These are phyloP conservation scores for Procapra przewalskii DNA, from an alignment of 2,113 vertebrate species.

Conservation along the genomic window DNA sequence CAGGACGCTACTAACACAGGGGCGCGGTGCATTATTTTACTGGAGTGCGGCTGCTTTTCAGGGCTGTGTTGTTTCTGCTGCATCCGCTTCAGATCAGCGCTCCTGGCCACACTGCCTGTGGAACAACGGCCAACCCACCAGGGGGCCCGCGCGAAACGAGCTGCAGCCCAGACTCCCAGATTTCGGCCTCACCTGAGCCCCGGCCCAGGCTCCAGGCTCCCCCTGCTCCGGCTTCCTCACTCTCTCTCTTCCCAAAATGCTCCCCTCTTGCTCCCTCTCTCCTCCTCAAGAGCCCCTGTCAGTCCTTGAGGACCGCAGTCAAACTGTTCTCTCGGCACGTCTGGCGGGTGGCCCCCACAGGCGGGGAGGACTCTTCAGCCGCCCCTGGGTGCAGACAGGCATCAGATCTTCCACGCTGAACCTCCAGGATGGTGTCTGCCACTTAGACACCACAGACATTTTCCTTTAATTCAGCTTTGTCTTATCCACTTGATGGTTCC, in stretches of 20 bases:
- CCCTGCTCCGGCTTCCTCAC: not conserved
- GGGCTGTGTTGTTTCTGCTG: not conserved
- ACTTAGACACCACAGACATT: not conserved
- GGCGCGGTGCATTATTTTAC: fast-evolving
- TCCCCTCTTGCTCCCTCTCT: no score
- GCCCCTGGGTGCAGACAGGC: not conserved
- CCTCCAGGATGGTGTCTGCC: not conserved
- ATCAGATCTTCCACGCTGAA: not conserved
- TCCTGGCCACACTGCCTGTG: not conserved
- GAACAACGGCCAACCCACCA: not conserved
- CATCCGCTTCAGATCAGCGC: no score
- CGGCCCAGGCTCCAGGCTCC: not conserved
- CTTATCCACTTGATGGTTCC: not conserved
- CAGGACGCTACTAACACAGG: fast-evolving
- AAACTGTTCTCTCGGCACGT: not conserved
- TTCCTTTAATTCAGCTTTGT: not conserved
- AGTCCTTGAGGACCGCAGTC: no score
- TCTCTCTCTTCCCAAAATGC: not conserved
- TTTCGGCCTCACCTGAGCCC: not conserved
- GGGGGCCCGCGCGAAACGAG: fast-evolving
- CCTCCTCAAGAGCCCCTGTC: not conserved
- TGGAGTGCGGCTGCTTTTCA: not conserved
- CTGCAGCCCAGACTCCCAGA: not conserved
- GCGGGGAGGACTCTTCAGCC: not conserved
- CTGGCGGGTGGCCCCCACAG: not conserved